Evolutionary conservation across 2,888 invertebrate genomes (phyloP), one percentile per base, ranked within the genome.

Genomic region (Oconnorella tubifera): DNA sequence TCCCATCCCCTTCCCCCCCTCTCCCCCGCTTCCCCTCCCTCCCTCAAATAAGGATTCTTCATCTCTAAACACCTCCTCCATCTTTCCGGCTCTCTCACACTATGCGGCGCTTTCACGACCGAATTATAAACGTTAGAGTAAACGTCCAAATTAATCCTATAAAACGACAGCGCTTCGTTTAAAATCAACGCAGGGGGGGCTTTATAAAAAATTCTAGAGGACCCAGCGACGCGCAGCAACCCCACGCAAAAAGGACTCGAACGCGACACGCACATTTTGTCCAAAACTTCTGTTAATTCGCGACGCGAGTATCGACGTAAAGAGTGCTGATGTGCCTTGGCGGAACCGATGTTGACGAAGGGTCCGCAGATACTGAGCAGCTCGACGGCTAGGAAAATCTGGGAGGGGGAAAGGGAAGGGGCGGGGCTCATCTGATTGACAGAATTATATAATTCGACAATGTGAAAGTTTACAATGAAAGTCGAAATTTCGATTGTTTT

Each of bases 291-390:
- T 14, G 64, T 56, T 27, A 64, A 59, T 29, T 64, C 53, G 25
- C 32, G 33, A 40, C 58, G 61, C 4, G 59, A 50, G 23, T 59
- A 49, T 27, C 33, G 50, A 31, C 64, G 40, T 29, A 64, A 48
- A 31, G 49, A 59, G 53, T 64, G 64, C 53, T 64, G 64, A 48
- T 59, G 48, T 6, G 64, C 64, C 51, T 64, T 64, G 4, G 59
- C 64, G 10, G 64, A 64, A 33, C 64, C 64, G 28, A 64, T 64
- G 53, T 64, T 64, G 28, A 64, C 53, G 55, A 64, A 64, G 59
- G 53, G 33, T 6, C 64, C 64, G 14, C 59, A 59, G 14, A 64
- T 64, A 56, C 51, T 64, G 28, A 64, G 59, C n/a, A 64, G 51
- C 14, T 64, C 64, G 25, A 51, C 58, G 23, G 59, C 64, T 40